Evolutionary conservation across 2,797 vertebrate species (phyloP).

Genomic region (Astyanax mexicanus): DNA sequence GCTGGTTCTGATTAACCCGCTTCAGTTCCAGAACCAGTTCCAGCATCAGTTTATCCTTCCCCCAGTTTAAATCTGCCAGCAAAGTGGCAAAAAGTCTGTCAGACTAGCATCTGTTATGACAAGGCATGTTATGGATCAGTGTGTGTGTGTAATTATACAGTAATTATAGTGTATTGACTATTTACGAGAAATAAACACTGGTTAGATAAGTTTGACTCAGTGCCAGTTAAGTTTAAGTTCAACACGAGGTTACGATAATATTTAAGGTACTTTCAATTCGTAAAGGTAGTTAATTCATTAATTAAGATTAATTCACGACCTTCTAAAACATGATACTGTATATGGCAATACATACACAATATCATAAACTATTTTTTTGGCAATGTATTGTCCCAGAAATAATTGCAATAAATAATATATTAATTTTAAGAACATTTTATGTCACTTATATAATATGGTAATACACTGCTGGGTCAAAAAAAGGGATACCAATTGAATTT

Average conservation of each 20-base stretch:
- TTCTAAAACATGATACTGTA: no score
- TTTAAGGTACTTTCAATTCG: neutral
- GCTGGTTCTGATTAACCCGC: slow-evolving; percentile 76
- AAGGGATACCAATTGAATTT: no score
- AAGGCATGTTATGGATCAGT: neutral
- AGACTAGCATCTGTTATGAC: neutral
- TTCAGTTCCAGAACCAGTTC: slow-evolving; percentile 34
- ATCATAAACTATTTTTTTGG: no score
- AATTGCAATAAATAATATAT: no score
- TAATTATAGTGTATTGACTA: slow-evolving; percentile 7
- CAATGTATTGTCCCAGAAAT: no score
- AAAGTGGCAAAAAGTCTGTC: slow-evolving; percentile 23
- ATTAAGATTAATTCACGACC: no score
- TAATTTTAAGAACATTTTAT: no score
- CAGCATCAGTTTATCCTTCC: slow-evolving; percentile 28
- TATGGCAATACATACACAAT: no score
- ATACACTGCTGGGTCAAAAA: no score
- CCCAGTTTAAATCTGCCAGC: slow-evolving; percentile 49
- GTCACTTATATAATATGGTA: no score
- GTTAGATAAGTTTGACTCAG: neutral
- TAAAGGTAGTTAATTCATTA: neutral
- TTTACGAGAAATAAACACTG: neutral
- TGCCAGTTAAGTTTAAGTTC: neutral
- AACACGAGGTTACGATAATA: neutral
- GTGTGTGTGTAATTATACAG: neutral